Percentiles rank a stretch among this genome's conserved stretches.
Evolutionary conservation across 2,113 vertebrate species (phyloP).

Genomic region (Chunga burmeisteri): DNA sequence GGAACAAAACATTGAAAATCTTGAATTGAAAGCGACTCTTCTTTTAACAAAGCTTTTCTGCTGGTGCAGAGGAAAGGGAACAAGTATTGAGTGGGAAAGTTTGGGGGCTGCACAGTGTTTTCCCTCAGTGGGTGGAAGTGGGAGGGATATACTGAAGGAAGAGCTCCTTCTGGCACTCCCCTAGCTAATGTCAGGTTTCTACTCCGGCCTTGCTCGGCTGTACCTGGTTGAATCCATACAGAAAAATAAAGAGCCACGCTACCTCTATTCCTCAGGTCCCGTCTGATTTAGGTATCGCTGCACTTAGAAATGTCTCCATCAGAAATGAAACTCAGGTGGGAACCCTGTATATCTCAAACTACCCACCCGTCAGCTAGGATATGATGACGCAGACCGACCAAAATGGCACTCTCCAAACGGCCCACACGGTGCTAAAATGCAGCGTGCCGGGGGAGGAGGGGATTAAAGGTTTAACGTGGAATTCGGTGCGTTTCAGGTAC

Average conservation of each 20-base stretch:
- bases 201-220: neutral
- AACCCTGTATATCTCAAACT: neutral
- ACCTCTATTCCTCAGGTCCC: neutral
- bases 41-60: neutral
- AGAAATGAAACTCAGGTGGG: neutral
- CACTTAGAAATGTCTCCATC: neutral
- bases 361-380: neutral
- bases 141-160: neutral
- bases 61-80: neutral
- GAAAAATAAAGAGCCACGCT: accelerated
- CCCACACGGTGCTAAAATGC: accelerated
- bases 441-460: neutral
- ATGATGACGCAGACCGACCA: accelerated
- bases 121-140: neutral
- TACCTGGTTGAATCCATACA: neutral
- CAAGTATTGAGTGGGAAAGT: neutral
- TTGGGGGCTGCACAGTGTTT: neutral
- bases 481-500: neutral
- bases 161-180: neutral
- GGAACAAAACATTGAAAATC: constrained; percentile 34
- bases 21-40: neutral
- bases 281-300: neutral
- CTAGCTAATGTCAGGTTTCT: neutral
- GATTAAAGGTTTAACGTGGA: neutral
- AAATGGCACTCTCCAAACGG: neutral